Base-by-base conservation (phyloP, 30 jellyfish, hydroid and myxozoan species). In the Turritopsis rubra region DNA sequence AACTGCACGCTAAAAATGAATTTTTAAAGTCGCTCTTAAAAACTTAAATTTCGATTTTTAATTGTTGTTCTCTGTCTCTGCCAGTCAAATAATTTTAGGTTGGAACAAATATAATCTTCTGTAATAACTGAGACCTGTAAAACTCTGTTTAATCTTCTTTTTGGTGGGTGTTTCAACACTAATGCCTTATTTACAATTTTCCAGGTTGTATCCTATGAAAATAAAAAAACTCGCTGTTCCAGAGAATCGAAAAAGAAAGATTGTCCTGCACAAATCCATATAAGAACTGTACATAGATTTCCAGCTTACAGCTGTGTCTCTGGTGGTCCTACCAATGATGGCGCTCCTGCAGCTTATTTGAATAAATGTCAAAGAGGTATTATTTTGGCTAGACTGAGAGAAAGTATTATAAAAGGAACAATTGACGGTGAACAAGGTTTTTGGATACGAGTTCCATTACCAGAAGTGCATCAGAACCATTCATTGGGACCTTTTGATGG, bases 391-490 rank as follows among this genome's bases (percentile, higher is more conserved):
- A 74, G 41, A 24, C 24, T 74, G 24, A 26, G 82, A 29, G 82
- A 74, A 29, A 52, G 41, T 52, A 74, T 74, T 74, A 21, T 74
- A 13, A 74, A 74, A 1, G 82, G 41, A 9, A 26, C 28, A 52
- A 70, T 74, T 13, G 54, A 74, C 0, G 82, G 82, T 74, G 82
- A 74, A 27, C 82, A 74, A 74, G 82, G 82, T 21, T 74, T 74
- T 74, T 74, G 82, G 82, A 74, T 74, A 16, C 82, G 82, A 9
- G 82, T 74, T 74, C 82, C 82, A 9, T 30, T 74, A 24, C 82
- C 82, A 30, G 82, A 74, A 74, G 82, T 74, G 24, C 82, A 74
- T n/a, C 82, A 74, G 82, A 74, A 74, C 65, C 82, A 74, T 30
- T 74, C 82, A 7, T 52, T 74, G 16, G 82, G 82, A 52, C 82